A percentile compares a stretch with the other conserved stretches of the same genome.
Evolutionary conservation across 2,797 vertebrate species (phyloP).

Genomic region (Tarsius wallacei): DNA sequence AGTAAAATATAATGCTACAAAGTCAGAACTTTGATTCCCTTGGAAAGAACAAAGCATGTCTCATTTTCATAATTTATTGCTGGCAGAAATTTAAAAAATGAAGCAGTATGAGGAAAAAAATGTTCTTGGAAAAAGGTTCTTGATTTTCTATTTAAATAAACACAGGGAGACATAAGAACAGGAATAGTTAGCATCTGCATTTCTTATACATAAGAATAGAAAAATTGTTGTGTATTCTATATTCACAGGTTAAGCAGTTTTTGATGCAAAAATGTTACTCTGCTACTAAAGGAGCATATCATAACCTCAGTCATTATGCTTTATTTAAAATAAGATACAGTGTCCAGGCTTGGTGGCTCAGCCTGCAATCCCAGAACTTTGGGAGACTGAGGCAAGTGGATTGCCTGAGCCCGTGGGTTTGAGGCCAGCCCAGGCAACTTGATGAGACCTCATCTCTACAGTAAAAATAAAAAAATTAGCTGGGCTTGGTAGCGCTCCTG

Average conservation of each 20-base stretch:
- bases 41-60: not conserved
- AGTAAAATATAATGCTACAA: not conserved
- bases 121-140: not conserved
- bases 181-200: not conserved
- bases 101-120: not conserved
- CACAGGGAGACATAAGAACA: not conserved
- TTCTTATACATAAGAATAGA: not conserved
- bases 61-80: not conserved
- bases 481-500: no score
- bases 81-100: not conserved
- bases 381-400: no score
- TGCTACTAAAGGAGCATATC: not conserved
- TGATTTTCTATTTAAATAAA: slow-evolving; percentile 4
- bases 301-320: not conserved
- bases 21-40: not conserved
- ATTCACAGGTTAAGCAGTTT: not conserved
- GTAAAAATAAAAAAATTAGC: no score
- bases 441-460: no score
- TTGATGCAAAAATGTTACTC: not conserved
- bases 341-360: no score
- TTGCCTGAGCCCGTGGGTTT: no score
- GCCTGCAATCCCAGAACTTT: no score
- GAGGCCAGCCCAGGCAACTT: no score
- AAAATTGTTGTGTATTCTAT: not conserved
- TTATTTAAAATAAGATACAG: not conserved